Conservation (phyloP, 2,113 vertebrate genomes). For the Vireo altiloquus region DNA sequence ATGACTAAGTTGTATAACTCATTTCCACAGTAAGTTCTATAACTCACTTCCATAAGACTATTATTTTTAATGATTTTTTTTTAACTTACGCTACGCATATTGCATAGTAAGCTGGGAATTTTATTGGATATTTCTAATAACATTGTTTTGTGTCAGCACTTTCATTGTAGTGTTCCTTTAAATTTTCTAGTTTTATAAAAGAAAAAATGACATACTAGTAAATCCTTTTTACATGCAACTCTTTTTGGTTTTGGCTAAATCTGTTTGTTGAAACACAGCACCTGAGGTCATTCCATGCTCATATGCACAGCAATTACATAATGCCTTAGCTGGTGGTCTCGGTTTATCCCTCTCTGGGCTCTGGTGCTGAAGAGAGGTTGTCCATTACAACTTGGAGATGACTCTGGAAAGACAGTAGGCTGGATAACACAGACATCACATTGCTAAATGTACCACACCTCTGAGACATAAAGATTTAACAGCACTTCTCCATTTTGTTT, state of each 20-base stretch:
- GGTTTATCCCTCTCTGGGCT: neutral
- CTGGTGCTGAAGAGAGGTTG: neutral
- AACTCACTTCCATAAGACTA: neutral
- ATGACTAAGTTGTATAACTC: neutral
- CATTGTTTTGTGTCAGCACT: neutral
- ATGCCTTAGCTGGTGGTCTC: conserved; percentile 14
- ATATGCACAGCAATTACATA: neutral
- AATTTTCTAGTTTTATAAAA: neutral
- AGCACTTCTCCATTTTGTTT: neutral
- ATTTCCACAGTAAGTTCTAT: neutral
- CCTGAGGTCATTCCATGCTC: neutral
- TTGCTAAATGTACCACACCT: neutral
- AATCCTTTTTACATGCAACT: neutral
- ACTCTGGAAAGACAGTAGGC: neutral
- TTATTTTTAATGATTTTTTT: neutral
- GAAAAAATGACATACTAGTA: neutral
- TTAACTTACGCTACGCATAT: neutral
- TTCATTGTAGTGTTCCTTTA: neutral
- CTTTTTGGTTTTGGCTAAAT: neutral
- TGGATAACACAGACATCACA: neutral
- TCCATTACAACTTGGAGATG: neutral
- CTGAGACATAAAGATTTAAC: neutral
- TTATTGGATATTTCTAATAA: neutral
- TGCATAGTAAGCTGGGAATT: neutral
- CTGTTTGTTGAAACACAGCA: neutral